These are phyloP conservation scores for Sebastes glaucus DNA, from an alignment of 2,797 vertebrate genomes.

Conservation along the genomic window DNA sequence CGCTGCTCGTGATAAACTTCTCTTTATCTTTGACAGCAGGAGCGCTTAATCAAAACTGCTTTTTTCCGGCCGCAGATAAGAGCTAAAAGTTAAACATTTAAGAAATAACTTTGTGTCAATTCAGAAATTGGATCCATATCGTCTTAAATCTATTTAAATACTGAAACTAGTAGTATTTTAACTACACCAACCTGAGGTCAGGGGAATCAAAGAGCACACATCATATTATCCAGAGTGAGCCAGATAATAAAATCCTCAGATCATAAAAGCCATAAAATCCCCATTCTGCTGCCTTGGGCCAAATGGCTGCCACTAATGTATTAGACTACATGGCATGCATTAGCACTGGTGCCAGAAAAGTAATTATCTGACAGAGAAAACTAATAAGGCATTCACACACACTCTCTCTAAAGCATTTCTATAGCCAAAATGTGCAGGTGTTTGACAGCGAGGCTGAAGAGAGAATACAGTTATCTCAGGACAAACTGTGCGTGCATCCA, in stretches of 20 bases:
- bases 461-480: slow-evolving; percentile 15
- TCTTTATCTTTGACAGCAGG: slow-evolving; percentile 53
- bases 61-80: slow-evolving; percentile 32
- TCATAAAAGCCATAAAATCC: slow-evolving; percentile 79
- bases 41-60: slow-evolving; percentile 52
- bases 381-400: slow-evolving; percentile 56
- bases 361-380: slow-evolving; percentile 60
- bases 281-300: slow-evolving; percentile 59
- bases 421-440: slow-evolving; percentile 33
- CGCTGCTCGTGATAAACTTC: slow-evolving; percentile 57
- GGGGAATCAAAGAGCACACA: slow-evolving; percentile 66
- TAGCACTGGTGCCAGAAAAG: slow-evolving; percentile 58
- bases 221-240: slow-evolving; percentile 67
- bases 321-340: slow-evolving; percentile 67
- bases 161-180: slow-evolving; percentile 53
- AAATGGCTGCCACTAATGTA: slow-evolving; percentile 70
- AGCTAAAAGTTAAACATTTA: slow-evolving; percentile 43
- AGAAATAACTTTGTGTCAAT: slow-evolving; percentile 53
- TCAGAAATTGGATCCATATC: slow-evolving; percentile 53
- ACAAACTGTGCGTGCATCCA: slow-evolving; percentile 29
- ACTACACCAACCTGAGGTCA: slow-evolving; percentile 66
- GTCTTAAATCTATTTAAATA: slow-evolving; percentile 54
- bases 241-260: slow-evolving; percentile 77
- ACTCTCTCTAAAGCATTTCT: slow-evolving; percentile 24
- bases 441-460: slow-evolving; percentile 14